A percentile compares a stretch with the other conserved stretches of the same genome.
phyloP scores from a whole-genome alignment of 2,888 invertebrate genomes.

The Crepidodera aurea region DNA sequence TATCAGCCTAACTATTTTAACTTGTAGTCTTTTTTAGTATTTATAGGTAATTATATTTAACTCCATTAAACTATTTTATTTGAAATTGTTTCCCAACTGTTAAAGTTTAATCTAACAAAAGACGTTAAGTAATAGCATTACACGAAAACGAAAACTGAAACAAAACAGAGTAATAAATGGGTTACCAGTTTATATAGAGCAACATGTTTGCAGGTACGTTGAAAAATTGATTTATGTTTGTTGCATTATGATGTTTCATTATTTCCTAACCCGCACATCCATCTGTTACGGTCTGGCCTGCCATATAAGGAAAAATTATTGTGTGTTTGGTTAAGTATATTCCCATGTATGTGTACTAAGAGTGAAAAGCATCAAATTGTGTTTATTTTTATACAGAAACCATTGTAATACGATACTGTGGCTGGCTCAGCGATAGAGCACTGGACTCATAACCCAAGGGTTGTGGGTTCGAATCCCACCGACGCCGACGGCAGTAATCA shows the following conservation, averaged over 20 bases:
- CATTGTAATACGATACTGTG: too few relatives aligned
- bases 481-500: too few relatives aligned
- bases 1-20: too few relatives aligned
- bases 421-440: too few relatives aligned
- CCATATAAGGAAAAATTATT: conserved; percentile 3
- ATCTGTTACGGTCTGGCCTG: neutral
- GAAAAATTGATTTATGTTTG: conserved; percentile 14
- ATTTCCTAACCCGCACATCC: conserved; percentile 2
- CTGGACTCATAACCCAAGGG: too few relatives aligned
- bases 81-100: neutral
- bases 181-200: conserved; percentile 4
- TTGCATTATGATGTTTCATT: conserved; percentile 15
- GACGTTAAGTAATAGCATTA: neutral
- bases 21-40: too few relatives aligned
- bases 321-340: neutral
- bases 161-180: conserved; percentile 10
- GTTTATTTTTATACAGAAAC: too few relatives aligned
- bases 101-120: conserved; percentile 3
- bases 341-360: too few relatives aligned
- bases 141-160: conserved; percentile 12
- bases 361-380: too few relatives aligned
- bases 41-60: too few relatives aligned
- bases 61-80: neutral
- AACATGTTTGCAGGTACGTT: conserved; percentile 2
- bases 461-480: too few relatives aligned